Evolutionary conservation across 2,888 invertebrate genomes (phyloP).

Genomic region (Euphydryas editha): DNA sequence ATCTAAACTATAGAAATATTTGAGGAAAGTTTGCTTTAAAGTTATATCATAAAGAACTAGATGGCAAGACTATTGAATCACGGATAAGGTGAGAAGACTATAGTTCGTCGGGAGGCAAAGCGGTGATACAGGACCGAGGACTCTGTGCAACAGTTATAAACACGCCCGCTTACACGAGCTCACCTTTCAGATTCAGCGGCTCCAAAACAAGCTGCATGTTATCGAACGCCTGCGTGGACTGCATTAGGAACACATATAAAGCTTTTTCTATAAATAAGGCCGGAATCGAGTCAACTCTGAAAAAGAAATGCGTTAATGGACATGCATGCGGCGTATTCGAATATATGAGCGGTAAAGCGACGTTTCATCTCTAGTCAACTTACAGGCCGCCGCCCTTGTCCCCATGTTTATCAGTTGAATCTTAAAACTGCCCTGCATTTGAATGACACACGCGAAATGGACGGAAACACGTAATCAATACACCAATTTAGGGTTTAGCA

Average conservation of each 20-base stretch:
- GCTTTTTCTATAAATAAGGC: conserved; percentile 74
- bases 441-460: conserved; percentile 59
- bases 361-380: conserved; percentile 66
- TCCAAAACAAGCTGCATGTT: conserved; percentile 72
- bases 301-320: conserved; percentile 77
- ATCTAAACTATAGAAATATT: conserved; percentile 28
- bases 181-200: conserved; percentile 77
- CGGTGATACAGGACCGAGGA: conserved; percentile 40
- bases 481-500: conserved; percentile 52
- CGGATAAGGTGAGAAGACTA: conserved; percentile 36
- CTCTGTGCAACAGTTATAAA: conserved; percentile 42
- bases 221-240: conserved; percentile 63
- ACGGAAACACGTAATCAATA: conserved; percentile 66
- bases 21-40: conserved; percentile 6
- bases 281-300: conserved; percentile 70
- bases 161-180: conserved; percentile 57
- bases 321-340: conserved; percentile 65
- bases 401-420: conserved; percentile 92
- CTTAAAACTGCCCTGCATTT: conserved; percentile 88
- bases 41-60: conserved; percentile 25
- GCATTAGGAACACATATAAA: conserved; percentile 77
- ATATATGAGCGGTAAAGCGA: conserved; percentile 48
- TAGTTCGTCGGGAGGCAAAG: conserved; percentile 36
- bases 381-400: conserved; percentile 96
- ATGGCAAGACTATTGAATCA: conserved; percentile 45